Evolutionary conservation across 2,888 invertebrate genomes (phyloP).

Genomic region (Nomada goodeniana): DNA sequence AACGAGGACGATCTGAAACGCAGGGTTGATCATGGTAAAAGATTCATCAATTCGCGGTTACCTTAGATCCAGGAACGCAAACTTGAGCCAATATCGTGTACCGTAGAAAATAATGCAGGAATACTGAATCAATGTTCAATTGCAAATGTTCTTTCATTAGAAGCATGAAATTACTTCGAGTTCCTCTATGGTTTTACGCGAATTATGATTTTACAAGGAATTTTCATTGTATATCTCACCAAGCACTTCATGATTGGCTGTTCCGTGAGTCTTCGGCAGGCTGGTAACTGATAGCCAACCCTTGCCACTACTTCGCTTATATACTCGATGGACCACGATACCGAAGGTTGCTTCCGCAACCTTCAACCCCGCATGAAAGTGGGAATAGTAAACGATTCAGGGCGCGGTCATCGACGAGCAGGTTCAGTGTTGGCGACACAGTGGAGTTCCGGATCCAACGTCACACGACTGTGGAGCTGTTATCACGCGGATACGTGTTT

Average conservation of each 20-base stretch:
- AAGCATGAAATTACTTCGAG: too few relatives aligned
- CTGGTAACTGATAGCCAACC: conserved; percentile 61
- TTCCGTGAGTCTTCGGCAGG: conserved; percentile 41
- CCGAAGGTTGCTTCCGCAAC: conserved; percentile 30
- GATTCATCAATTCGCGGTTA: neutral
- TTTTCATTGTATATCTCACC: conserved; percentile 56
- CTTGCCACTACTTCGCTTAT: conserved; percentile 56
- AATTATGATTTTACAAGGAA: too few relatives aligned
- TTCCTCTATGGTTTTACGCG: too few relatives aligned
- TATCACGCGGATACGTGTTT: conserved; percentile 46
- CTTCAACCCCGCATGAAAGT: conserved; percentile 63
- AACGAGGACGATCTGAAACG: conserved; percentile 66
- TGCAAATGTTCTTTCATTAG: too few relatives aligned
- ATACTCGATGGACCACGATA: conserved; percentile 58
- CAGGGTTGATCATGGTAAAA: neutral
- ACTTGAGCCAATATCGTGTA: too few relatives aligned
- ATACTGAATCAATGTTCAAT: too few relatives aligned
- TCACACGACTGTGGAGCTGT: conserved; percentile 28
- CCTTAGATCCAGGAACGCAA: too few relatives aligned
- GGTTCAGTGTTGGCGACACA: conserved; percentile 41
- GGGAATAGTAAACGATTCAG: conserved; percentile 37
- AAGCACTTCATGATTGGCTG: conserved; percentile 70
- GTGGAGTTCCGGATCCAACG: conserved; percentile 55
- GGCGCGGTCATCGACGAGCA: conserved; percentile 54
- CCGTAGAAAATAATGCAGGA: too few relatives aligned